Evolutionary conservation across 2,888 invertebrate genomes (phyloP), one percentile per base, ranked within the genome.

Genomic region (Plagodis dolabraria): DNA sequence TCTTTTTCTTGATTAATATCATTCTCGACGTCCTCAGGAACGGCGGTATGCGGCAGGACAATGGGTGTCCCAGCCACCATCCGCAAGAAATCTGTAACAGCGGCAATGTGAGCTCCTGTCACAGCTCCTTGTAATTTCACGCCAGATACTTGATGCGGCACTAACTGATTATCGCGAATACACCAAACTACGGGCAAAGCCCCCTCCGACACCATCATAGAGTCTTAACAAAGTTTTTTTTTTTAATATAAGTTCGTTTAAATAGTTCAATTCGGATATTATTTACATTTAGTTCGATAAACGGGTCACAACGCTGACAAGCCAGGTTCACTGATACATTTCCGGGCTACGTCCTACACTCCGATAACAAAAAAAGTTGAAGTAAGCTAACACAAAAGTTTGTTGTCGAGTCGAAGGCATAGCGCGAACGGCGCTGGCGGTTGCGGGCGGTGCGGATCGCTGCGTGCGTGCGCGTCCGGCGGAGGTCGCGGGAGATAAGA

Each of bases 91-190:
- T 95, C 94, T 59, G 94, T 93, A 53, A 95, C 94, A 59, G 94
- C 94, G 56, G 94, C 93, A 89, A 94, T 94, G 75, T 95, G 95
- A 50, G 94, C 94, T 73, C 94, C 94, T 35, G 95, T 95, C 63
- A 95, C 92, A 61, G 93, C 94, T 63, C 95, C 95, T 82, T 95
- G 94, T 74, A 95, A 92, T 72, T 94, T 91, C 69, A 95, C 95
- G 74, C 95, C 95, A 61, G 95, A 94, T 70, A 95, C 91, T 82
- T 95, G 94, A 67, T 95, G 93, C 69, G 95, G 95, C 80, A 95
- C 93, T 92, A 95, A 94, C 82, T 94, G 94, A 87, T 95, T 94
- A 89, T 95, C 94, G 85, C 94, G 94, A 82, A 94, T 91, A 92
- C 95, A 95, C 95, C 95, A 95, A 82, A 95, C 95, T 74, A 95